These are phyloP conservation scores for Hormiphora californensis DNA, from an alignment of 37 sponge, comb jelly and placozoan genomes.

Conservation along the genomic window DNA sequence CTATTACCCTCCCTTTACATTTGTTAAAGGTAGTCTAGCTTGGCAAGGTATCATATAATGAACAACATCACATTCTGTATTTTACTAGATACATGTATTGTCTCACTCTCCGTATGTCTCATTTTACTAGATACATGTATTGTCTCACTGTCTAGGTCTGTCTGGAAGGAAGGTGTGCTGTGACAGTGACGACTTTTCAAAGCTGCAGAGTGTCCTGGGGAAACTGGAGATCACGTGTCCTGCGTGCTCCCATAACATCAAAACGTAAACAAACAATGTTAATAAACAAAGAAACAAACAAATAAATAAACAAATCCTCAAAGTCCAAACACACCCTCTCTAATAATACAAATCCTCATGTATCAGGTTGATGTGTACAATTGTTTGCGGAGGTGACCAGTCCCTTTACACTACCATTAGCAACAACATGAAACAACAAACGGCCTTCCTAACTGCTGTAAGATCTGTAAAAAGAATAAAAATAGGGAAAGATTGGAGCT, in stretches of 20 bases:
- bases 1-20: background rate
- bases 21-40: background rate
- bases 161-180: conserved; percentile 2
- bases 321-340: too few species aligned
- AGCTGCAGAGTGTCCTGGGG: background rate
- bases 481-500: too few species aligned
- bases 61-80: too few species aligned
- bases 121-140: too few species aligned
- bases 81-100: too few species aligned
- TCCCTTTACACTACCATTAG: background rate
- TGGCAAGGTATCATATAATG: too few species aligned
- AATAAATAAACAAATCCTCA: too few species aligned
- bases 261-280: background rate
- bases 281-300: background rate
- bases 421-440: background rate
- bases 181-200: background rate
- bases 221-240: background rate
- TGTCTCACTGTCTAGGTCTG: too few species aligned
- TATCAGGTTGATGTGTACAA: background rate
- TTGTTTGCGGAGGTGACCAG: background rate
- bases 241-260: conserved; percentile 5
- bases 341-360: background rate
- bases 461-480: too few species aligned
- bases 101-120: too few species aligned
- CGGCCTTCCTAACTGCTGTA: too few species aligned